Conservation (phyloP, 2,888 invertebrate genomes). For the Bedellia somnulentella region DNA sequence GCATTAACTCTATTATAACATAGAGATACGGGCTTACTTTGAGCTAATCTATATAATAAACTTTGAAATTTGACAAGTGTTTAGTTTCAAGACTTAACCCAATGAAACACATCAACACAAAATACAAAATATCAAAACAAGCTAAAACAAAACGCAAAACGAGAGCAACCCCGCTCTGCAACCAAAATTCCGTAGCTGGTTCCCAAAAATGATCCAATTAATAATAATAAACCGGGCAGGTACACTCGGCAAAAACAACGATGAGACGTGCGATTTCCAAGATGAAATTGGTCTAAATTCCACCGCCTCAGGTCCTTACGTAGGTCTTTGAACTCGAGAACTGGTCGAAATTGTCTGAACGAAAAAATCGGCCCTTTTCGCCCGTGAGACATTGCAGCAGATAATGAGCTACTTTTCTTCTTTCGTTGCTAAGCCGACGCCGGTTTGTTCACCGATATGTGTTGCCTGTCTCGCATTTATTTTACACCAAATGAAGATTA, state of each 20-base stretch:
- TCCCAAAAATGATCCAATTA: conserved; percentile 41
- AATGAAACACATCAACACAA: no score
- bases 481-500: no score
- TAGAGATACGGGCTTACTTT: no score
- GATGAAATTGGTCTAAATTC: conserved; percentile 46
- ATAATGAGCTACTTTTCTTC: no score
- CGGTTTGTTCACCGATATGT: no score
- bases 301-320: conserved; percentile 20
- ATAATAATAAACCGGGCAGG: conserved; percentile 38
- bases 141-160: neutral
- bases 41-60: no score
- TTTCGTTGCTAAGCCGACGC: conserved; percentile 1
- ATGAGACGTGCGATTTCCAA: conserved; percentile 46
- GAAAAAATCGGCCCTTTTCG: conserved; percentile 34
- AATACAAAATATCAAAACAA: no score
- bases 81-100: no score
- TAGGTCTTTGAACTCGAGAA: conserved; percentile 29
- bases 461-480: no score
- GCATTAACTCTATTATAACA: no score
- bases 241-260: conserved; percentile 34
- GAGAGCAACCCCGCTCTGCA: conserved; percentile 1
- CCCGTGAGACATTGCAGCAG: conserved; percentile 12
- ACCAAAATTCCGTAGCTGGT: conserved; percentile 16
- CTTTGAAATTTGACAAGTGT: no score
- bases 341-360: conserved; percentile 40